Conservation (phyloP, 2,113 vertebrate genomes). For the Callipepla squamata region DNA sequence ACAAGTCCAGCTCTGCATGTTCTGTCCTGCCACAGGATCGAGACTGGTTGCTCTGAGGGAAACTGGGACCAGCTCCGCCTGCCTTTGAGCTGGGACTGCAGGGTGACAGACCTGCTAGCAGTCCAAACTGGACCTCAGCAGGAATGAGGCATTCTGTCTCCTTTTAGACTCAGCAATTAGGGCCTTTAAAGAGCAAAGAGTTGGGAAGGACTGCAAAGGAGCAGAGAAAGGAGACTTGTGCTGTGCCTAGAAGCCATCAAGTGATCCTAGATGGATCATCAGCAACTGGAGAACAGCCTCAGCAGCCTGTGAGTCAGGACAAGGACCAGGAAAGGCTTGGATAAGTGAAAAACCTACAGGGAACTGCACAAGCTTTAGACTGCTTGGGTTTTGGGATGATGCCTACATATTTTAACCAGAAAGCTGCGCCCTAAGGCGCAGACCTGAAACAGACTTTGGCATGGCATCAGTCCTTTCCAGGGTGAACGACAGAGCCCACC, state of each 20-base stretch:
- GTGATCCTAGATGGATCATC: background rate
- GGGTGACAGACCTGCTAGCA: background rate
- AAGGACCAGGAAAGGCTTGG: background rate
- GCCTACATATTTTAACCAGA: background rate
- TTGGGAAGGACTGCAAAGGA: background rate
- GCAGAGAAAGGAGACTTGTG: fast-evolving
- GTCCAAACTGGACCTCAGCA: background rate
- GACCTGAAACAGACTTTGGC: background rate
- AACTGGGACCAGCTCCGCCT: background rate
- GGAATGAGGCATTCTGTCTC: background rate
- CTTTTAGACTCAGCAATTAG: background rate
- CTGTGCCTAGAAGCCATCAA: fast-evolving
- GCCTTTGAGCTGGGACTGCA: background rate
- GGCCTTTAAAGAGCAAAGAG: background rate
- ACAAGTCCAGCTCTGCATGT: background rate
- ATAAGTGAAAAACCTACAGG: background rate
- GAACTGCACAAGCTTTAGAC: background rate
- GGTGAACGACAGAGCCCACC: background rate
- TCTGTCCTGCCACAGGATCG: background rate
- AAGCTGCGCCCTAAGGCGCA: background rate
- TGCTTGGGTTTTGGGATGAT: background rate
- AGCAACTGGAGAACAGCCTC: background rate
- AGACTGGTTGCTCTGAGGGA: background rate
- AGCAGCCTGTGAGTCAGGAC: background rate
- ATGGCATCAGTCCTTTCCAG: background rate